Base-by-base conservation (phyloP, 2,113 vertebrate species). In the Lethenteron camtschaticum region DNA sequence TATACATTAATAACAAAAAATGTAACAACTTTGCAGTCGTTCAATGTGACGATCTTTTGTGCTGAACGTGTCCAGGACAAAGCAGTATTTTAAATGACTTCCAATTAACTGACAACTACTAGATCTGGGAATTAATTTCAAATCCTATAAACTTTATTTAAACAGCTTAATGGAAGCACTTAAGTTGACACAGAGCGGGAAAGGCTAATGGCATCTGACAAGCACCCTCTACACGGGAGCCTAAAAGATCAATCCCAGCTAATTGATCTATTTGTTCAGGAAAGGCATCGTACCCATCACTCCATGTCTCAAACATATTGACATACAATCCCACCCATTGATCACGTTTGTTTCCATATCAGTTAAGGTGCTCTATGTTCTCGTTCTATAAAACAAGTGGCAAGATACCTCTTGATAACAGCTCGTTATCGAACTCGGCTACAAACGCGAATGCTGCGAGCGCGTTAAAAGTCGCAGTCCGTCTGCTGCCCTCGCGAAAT, bases 81-180 rank as follows among this genome's bases (percentile, higher is more conserved):
- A 41, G 41, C 41, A 41, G 41, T 41, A 41, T 41, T 41, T 41
- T 41, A 41, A 41, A 41, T 41, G n/a, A 66, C 63, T 66, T 66
- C 63, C 63, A 66, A 66, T 66, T 66, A 66, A 66, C 63, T 24
- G 63, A 66, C 63, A 66, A 66, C 63, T 66, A 24, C 63, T 24
- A n/a, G 63, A 66, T 24, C 41, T 41, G 24, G 63, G 63, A 66
- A 66, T 66, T 66, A 66, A 66, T 66, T 66, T 66, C 63, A 66
- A 66, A 66, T 66, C 63, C 63, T 66, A 66, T 66, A 66, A 66
- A 66, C 63, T 66, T 66, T 66, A 66, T 66, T 66, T 66, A 66
- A 66, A 66, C 63, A 24, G 24, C 63, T 66, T 66, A 66, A 66
- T 66, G 63, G 63, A 24, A 66, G 63, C 63, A 16, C 63, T 66